Base-by-base conservation (phyloP, 2,113 vertebrate species). In the Tinamus guttatus region DNA sequence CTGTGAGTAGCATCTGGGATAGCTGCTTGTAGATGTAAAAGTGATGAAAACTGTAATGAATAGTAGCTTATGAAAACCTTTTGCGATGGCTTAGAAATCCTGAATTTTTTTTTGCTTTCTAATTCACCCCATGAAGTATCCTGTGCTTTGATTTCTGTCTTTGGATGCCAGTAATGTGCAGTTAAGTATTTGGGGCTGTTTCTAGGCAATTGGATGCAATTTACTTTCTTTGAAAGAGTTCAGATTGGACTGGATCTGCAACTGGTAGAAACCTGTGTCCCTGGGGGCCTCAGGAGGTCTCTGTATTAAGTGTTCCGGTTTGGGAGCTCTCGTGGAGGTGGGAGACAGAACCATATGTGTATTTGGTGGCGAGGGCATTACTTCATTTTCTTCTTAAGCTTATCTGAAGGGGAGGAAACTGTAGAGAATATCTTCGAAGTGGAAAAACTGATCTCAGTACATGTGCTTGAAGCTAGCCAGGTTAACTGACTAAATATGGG, bases 371-470 rank as follows among this genome's bases (percentile, higher is more conserved):
- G 74, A 51, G 85, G 88, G 34, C 73, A 63, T 83, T 45, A 67
- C 64, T 92, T 88, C 76, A 41, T 78, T 78, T 54, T 93, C 85
- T 88, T 75, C 82, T 78, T 25, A 25, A 77, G 81, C 87, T 94
- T 95, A 93, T 94, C 92, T 75, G 54, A 71, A 91, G 63, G 49
- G 68, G 36, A 91, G 92, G 88, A 63, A 92, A 28, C 59, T 19
- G 68, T 38, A 34, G 45, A 28, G 16, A 1, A 76, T 93, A 77
- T 85, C 79, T 92, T 86, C 76, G 45, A 77, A 75, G 68, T 89
- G 94, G 92, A 90, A 96, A 86, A 96, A 68, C 73, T 90, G 64
- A 95, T 71, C 73, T 68, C 64, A 76, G 70, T 28, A 15, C 22
- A 1, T 38, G 5, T 45, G 59, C 51, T 86, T 75, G 83, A 74